Evolutionary conservation across 2,113 vertebrate genomes (phyloP).

Genomic region (Notiomystis cincta): DNA sequence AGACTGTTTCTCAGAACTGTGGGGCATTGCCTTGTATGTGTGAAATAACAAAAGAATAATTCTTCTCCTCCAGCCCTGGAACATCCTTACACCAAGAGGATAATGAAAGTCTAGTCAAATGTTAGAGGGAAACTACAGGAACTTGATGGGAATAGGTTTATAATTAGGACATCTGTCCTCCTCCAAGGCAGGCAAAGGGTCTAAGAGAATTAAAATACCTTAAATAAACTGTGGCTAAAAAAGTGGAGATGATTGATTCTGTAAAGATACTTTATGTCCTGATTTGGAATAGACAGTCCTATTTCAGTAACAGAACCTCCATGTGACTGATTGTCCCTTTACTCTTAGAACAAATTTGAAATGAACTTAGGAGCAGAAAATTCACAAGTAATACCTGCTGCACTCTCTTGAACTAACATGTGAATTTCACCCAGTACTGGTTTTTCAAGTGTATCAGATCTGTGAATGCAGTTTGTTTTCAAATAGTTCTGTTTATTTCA

Average conservation of each 20-base stretch:
- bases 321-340: not conserved
- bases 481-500: not conserved
- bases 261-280: not conserved
- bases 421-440: not conserved
- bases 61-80: not conserved
- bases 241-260: not conserved
- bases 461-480: not conserved
- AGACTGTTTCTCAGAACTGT: not conserved
- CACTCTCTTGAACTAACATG: not conserved
- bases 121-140: not conserved
- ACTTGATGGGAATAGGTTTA: not conserved
- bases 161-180: not conserved
- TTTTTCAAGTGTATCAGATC: not conserved
- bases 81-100: not conserved
- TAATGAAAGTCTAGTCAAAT: not conserved
- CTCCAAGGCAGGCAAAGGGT: not conserved
- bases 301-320: not conserved
- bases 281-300: slow-evolving; percentile 2
- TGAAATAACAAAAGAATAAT: not conserved
- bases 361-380: not conserved
- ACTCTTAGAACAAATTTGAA: not conserved
- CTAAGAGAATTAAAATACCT: not conserved
- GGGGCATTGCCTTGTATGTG: not conserved
- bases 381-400: not conserved
- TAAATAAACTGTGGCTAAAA: not conserved